These are phyloP conservation scores for Philereme vetulata DNA, from an alignment of 2,888 invertebrate genomes.

Conservation along the genomic window DNA sequence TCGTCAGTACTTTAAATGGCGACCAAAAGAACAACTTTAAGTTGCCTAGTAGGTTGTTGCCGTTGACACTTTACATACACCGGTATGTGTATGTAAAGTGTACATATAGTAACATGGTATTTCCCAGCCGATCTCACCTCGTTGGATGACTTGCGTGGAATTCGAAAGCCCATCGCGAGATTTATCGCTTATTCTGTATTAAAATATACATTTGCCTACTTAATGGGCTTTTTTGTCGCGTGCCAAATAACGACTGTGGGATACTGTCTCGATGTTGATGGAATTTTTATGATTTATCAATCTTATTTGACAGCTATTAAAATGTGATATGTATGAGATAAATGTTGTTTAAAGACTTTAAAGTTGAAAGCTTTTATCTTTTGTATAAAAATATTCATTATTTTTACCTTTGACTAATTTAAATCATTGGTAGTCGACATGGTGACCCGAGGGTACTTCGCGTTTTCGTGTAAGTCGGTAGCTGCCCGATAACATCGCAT, in stretches of 20 bases:
- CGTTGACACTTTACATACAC: constrained; percentile 56
- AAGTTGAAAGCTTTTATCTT: constrained; percentile 15
- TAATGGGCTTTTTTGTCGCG: constrained; percentile 81
- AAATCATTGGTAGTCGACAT: constrained; percentile 22
- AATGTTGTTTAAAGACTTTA: constrained; percentile 12
- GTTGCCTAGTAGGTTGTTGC: constrained; percentile 47
- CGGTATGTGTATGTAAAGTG: constrained; percentile 61
- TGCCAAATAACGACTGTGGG: constrained; percentile 68
- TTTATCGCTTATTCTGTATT: constrained; percentile 83
- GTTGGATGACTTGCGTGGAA: constrained; percentile 81
- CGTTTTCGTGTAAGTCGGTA: constrained; percentile 68
- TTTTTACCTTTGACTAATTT: constrained; percentile 25
- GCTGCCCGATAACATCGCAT: constrained; percentile 73
- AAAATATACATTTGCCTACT: constrained; percentile 81
- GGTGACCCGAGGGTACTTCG: constrained; percentile 44
- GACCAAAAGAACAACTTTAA: constrained; percentile 15
- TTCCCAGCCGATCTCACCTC: constrained; percentile 82
- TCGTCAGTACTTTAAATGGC: constrained; percentile 2
- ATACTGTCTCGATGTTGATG: constrained; percentile 57
- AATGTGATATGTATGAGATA: constrained; percentile 29
- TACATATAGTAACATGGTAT: constrained; percentile 73
- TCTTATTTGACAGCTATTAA: constrained; percentile 52
- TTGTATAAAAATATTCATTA: constrained; percentile 3
- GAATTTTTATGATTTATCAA: constrained; percentile 71
- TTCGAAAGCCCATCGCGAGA: constrained; percentile 83